Base-by-base conservation (phyloP, 2,888 invertebrate genomes). In the Drosophila fulvimacula region DNA sequence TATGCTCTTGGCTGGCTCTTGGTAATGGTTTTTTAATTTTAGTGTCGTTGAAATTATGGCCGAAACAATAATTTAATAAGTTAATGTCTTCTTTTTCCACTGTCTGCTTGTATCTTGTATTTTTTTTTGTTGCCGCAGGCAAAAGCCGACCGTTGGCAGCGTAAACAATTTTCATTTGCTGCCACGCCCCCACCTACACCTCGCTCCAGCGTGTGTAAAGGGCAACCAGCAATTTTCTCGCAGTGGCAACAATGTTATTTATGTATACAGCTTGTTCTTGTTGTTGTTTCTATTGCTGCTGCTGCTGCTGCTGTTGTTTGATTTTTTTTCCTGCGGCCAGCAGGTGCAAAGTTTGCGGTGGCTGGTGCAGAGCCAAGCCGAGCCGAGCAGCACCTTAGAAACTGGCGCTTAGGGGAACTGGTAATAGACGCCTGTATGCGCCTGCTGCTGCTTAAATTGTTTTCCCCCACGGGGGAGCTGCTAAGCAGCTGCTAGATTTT, bases 1-100 rank as follows among this genome's bases (percentile, higher is more conserved):
- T 61, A 71, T 77, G 75, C 73, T 74, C 62, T 66, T 72, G 79
- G 69, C 53, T 71, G 75, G 76, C 30, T 30, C 30, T 30, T 9
- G 30, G 85, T 90, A 90, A 90, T 90, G 90, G 90, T 77, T 90
- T 90, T 89, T 89, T 90, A 90, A 90, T 90, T 90, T 89, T 85
- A 82, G 81, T 76, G 79, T 77, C 81, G 83, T 69, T 83, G 84
- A 79, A 81, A 77, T 82, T 81, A 82, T 82, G 76, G 72, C 73
- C 76, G 73, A 79, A 82, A 69, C 77, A 85, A 85, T 85, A 85
- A 85, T 88, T 85, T 85, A 85, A 85, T 85, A 85, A 85, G 72
- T 86, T 83, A 76, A 86, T 88, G 81, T 88, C 87, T 85, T 81
- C 78, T 77, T 82, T 69, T 67, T 53, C 58, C 56, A 17, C 49